Evolutionary conservation across 2,797 vertebrate species (phyloP), one percentile per base, ranked within the genome.

Genomic region (Yasuhikotakia modesta): DNA sequence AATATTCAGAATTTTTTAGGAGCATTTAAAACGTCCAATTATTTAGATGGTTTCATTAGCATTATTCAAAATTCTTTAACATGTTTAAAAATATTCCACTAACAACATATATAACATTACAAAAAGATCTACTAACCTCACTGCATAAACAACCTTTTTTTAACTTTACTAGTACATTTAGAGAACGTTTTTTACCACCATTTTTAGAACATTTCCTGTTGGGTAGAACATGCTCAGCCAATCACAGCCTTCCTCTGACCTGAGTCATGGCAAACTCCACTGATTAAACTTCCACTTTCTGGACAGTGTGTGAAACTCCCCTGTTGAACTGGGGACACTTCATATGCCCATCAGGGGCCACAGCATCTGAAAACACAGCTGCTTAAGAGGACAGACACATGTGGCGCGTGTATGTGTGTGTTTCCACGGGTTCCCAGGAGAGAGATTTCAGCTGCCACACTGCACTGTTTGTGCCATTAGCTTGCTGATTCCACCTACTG

Each of bases 351-450:
- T 87, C 85, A 85, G 87, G 85, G 86, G 89, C 85, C 87, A 86
- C 87, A 79, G 82, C 80, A 79, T 89, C 86, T 85, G 77, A 90
- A 91, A 92, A 92, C 91, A 93, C 91, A 93, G 92, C 92, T 93
- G 92, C 79, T 13, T 77, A 65, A 61, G 79, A 80, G 69, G 79
- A 82, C 88, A 86, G 87, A 83, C 52, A 67, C 86, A 70, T 76
- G 74, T 82, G 86, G 79, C 65, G 72, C 79, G 76, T 72, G 84
- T 67, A 76, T 80, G 76, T 71, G 74, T 71, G 80, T 80, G 85
- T 84, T 86, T 83, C 83, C 79, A 52, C 63, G 19, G 79, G 83
- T 87, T 86, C 76, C 86, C 87, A 70, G 72, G 84, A 87, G 89
- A 88, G 82, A 76, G 52, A 14, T 79, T 83, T 81, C 84, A 64